Evolutionary conservation across 2,888 invertebrate genomes (phyloP), one percentile per base, ranked within the genome.

Genomic region (Lampropteryx suffumata): DNA sequence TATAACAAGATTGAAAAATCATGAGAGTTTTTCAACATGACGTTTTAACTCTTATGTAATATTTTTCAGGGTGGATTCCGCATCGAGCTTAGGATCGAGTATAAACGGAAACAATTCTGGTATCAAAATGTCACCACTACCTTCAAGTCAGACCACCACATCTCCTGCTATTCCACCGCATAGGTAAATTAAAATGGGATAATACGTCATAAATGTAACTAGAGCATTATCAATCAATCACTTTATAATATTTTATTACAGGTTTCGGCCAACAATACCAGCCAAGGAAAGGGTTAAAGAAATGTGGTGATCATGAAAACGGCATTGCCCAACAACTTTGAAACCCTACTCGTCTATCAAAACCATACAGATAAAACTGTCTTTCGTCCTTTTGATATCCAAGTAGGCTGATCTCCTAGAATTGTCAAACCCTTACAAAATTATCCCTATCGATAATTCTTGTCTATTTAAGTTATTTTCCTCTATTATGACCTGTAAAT

Each of bases 81-180:
- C 92, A 62, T 91, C 92, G 73, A 87, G 93, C 79, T 55, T 92
- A 48, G 91, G 92, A 13, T 93, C 94, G 37, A 93, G 92, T 70
- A 88, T 92, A 84, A 74, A 92, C 86, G 79, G 92, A 75, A 90
- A 91, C 84, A 71, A 89, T 89, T 72, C 92, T 75, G 76, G 89
- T 70, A 84, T 89, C 50, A 90, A 87, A 62, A 87, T 90, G 85
- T 89, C 90, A 3, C 90, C 90, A 1, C 70, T 90, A 11, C 88
- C 84, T 9, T 69, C 71, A 8, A 75, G 69, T 27, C 70, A 68
- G 11, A 53, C 80, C 7, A 62, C 67, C 27, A 64, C 71, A 21
- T 63, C 75, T 27, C 61, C 76, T 1, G 69, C 78, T 34, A 76
- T 81, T 40, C 79, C 88, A 30, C 76, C 87, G 34, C 85, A 88